Evolutionary conservation across 2,797 vertebrate genomes (phyloP).

Genomic region (Pantherophis alleghaniensis): DNA sequence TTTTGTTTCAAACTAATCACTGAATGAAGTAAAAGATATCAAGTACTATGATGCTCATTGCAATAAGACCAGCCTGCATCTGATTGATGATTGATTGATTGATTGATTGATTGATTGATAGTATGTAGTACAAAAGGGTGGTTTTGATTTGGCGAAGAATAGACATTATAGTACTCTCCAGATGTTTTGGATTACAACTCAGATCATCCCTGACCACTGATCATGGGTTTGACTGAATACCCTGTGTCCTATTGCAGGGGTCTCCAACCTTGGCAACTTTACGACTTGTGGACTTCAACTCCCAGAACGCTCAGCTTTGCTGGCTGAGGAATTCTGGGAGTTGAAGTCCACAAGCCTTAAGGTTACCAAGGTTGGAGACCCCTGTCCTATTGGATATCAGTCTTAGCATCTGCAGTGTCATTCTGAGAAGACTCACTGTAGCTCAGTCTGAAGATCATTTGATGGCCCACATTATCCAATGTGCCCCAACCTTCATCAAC

Average conservation of each 20-base stretch:
- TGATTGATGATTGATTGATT: not conserved
- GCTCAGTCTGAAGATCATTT: not conserved
- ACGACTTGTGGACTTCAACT: too few relatives aligned
- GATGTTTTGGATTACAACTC: not conserved
- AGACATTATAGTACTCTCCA: not conserved
- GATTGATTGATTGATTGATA: not conserved
- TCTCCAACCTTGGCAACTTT: too few relatives aligned
- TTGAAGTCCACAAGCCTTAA: too few relatives aligned
- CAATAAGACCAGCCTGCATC: not conserved
- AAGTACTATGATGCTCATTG: not conserved
- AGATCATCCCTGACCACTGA: not conserved
- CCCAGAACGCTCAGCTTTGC: too few relatives aligned
- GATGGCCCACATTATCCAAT: not conserved
- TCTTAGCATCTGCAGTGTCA: not conserved
- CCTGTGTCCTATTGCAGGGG: not conserved
- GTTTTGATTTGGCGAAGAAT: slow-evolving; percentile 35
- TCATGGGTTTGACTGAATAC: not conserved
- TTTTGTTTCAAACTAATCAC: not conserved
- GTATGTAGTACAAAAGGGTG: not conserved
- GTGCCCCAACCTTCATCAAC: not conserved
- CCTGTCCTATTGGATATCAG: not conserved
- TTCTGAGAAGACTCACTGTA: slow-evolving; percentile 19
- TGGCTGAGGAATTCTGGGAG: too few relatives aligned
- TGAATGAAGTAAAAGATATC: not conserved
- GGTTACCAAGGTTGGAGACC: too few relatives aligned